A percentile compares a stretch with the other conserved stretches of the same genome.
Evolutionary conservation across 2,113 vertebrate species (phyloP).

Genomic region (Muscicapa adusta): DNA sequence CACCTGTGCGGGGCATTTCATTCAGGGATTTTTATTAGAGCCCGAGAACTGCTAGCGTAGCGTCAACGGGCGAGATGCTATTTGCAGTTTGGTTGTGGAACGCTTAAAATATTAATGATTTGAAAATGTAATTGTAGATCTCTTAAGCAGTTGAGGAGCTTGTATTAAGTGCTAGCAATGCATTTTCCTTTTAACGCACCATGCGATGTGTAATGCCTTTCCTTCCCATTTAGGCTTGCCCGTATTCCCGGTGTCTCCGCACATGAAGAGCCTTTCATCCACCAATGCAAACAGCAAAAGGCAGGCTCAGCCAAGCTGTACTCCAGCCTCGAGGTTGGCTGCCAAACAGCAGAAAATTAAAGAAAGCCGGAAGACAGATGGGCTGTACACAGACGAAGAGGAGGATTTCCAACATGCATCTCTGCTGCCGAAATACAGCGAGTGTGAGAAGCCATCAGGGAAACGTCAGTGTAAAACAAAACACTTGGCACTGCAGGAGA

Average conservation of each 20-base stretch:
- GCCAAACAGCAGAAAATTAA: conserved; percentile 87
- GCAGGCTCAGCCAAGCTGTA: conserved; percentile 79
- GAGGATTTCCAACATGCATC: conserved; percentile 78
- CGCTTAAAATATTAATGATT: conserved; percentile 75
- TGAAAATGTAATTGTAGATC: conserved; percentile 72
- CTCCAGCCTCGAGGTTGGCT: conserved; percentile 79
- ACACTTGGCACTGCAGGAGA: conserved; percentile 89
- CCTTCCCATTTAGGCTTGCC: conserved; percentile 73
- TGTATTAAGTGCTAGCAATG: conserved; percentile 69
- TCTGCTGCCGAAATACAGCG: conserved; percentile 85
- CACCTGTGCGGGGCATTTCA: neutral
- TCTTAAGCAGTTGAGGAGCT: conserved; percentile 68
- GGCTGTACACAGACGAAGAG: conserved; percentile 80
- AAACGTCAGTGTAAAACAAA: conserved; percentile 99
- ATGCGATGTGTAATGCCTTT: conserved; percentile 74
- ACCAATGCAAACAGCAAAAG: conserved; percentile 78
- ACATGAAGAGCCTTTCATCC: conserved; percentile 78
- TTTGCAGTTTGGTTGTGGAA: conserved; percentile 61
- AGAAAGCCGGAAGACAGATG: conserved; percentile 83
- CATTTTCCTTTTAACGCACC: conserved; percentile 61
- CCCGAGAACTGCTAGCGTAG: neutral
- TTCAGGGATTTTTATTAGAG: neutral
- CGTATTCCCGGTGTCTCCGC: conserved; percentile 72
- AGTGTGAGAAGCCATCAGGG: conserved; percentile 96
- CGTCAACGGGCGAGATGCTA: conserved; percentile 21